Evolutionary conservation across 2,797 vertebrate genomes (phyloP), one percentile per base, ranked within the genome.

Genomic region (Poecilia gillii): DNA sequence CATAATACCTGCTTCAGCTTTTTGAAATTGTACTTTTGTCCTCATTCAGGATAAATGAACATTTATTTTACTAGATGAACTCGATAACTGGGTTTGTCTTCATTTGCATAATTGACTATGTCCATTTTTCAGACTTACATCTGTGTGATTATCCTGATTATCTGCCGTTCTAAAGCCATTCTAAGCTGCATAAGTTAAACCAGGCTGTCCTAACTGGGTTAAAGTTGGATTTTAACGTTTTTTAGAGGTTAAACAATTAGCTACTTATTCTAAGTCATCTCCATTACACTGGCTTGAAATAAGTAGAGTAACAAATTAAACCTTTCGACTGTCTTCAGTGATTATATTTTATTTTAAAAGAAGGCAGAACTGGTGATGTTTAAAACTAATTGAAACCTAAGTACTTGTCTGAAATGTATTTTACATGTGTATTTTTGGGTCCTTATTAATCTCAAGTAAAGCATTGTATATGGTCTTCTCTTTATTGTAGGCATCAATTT

Each of bases 141-240:
- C 46, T 66, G 46, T 74, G n/a, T 55, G 51, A 49, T 76, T 51
- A 81, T 76, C 79, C 73, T 36, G 39, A 36, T 75, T 71, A 55
- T 51, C 47, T 23, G 23, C 28, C 7, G 18, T n/a, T 71, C 47
- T 13, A 70, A 41, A 43, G 46, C 25, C 49, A 41, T n/a, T 43
- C 31, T 75, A 62, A 76, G 33, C 70, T 33, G 16, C 6, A 18
- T 25, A 18, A 16, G 70, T 59, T 59, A 57, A 49, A 62, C 36
- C 31, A 9, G 13, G 11, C 28, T 45, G 3, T 39, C 25, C 72
- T 81, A 49, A 23, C 43, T 23, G 33, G 33, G 18, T 80, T 46
- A 75, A 18, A 66, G 62, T 51, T 25, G n/a, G 36, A 6, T 36
- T 46, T 23, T 4, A 6, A 8, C 7, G 18, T 57, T 36, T 59